Conservation (phyloP, 2,888 invertebrate genomes). For the Rhagonycha fulva region DNA sequence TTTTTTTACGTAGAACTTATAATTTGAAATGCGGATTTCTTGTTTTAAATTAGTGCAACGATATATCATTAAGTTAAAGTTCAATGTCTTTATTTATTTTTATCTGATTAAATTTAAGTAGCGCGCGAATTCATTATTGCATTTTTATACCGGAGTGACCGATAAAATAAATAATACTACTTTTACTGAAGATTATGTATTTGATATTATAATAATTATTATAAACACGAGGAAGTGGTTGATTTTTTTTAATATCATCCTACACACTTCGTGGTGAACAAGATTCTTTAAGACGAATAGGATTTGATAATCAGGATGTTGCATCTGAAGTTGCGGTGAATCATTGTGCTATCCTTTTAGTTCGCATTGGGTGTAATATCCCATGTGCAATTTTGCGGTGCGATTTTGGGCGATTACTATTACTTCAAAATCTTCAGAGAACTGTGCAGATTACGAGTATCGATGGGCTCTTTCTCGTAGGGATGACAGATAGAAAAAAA, state of each 20-base stretch:
- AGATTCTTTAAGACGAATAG: neutral
- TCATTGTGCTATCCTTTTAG: neutral
- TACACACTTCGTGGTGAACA: neutral
- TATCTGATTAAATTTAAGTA: neutral
- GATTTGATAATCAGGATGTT: neutral
- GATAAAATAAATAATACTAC: neutral
- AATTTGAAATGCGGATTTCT: neutral
- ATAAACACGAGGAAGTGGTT: neutral
- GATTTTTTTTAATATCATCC: neutral
- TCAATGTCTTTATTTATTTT: neutral
- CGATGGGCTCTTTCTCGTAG: no score
- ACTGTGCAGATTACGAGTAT: no score
- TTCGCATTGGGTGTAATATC: no score
- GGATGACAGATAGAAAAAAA: no score
- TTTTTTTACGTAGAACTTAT: neutral
- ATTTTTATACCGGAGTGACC: neutral
- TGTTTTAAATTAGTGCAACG: neutral
- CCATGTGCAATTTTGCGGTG: no score
- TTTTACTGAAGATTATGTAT: no score
- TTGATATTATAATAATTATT: no score
- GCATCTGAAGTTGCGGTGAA: neutral
- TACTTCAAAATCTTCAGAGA: no score
- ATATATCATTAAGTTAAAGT: neutral
- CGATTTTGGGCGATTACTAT: no score
- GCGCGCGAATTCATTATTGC: neutral